Evolutionary conservation across 2,113 vertebrate species (phyloP), one percentile per base, ranked within the genome.

Genomic region (Pachycephala philippinensis): DNA sequence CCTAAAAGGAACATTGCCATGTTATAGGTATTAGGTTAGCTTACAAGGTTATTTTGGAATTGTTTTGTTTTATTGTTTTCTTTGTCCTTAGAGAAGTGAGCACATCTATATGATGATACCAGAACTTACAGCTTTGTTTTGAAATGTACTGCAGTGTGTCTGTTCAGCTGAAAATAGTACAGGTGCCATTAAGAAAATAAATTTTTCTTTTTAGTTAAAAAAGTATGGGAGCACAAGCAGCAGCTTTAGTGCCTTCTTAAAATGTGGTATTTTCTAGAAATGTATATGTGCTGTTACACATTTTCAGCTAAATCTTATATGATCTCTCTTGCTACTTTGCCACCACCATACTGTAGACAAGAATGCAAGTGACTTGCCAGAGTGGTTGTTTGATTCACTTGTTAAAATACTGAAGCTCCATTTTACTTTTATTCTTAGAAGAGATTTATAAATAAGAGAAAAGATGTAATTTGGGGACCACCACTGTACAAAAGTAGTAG

Each of bases 201-300:
- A 15, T 39, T 84, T 93, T 91, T 89, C 60, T 94, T 49, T 30
- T 19, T 89, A 52, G 39, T 72, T 72, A 26, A 72, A 91, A 92
- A 97, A 95, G 95, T 24, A 95, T 49, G 64, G 95, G 97, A 98
- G 98, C 98, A 98, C 98, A 98, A 98, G 98, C 98, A 97, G 91
- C 98, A 96, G 98, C 97, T 98, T 98, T 96, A 98, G 98, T 98
- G 98, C 98, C 98, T 98, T 98, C 91, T 98, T 95, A 94, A 97
- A 95, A 93, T 93, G 95, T 96, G 97, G 77, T 97, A 94, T 98
- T 98, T 98, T 98, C 65, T 96, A 95, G 95, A 97, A 94, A 97
- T 93, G 54, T 97, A 11, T 96, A 82, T 89, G 96, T 97, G 95
- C 86, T 97, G 23, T 92, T 95, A 90, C 44, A 92, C 72, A 95